Base-by-base conservation (phyloP, 2,797 vertebrate genomes). In the Tokudaia tokunoshimensis region DNA sequence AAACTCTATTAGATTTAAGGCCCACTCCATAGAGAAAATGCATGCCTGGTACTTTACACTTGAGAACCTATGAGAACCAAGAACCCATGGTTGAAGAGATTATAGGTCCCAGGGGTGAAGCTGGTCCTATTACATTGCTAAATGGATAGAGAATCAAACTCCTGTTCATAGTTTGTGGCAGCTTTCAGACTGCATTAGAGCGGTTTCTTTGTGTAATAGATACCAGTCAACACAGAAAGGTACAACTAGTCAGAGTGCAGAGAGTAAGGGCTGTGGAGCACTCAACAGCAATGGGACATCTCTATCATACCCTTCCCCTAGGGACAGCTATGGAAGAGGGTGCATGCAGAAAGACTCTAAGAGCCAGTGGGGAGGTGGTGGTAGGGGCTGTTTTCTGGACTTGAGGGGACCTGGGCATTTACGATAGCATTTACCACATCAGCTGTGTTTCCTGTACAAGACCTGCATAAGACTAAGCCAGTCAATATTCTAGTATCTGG, bases 221-320 rank as follows among this genome's bases (percentile, higher is more conserved):
- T 41, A 55, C 47, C 29, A 47, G 13, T 72, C 9, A 72, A 29
- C 15, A 29, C 22, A 55, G 67, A 52, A 52, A 72, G 20, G 26
- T 26, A 55, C 13, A 55, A 2, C 14, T 87, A 37, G 22, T 19
- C 44, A n/a, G 24, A 52, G 67, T 5, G 22, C 20, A 55, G 8
- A 55, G 65, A n/a, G 9, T 6, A 55, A 6, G 65, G 55, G 8
- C 34, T 37, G 34, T 55, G 13, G 47, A 26, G 1, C 13, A 26
- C 22, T 87, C 22, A 70, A 2, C 19, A 10, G 41, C 14, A 37
- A 55, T 41, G 34, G 65, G 50, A 37, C 19, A 55, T 24, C 65
- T 37, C 12, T 17, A 26, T 26, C 12, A 26, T 14, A 55, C 20
- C 7, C 4, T 17, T 37, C 10, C 0, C 2, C 1, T 8, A 37